Base-by-base conservation (phyloP, 2,797 vertebrate species). In the Odontamblyopus rebecca region DNA sequence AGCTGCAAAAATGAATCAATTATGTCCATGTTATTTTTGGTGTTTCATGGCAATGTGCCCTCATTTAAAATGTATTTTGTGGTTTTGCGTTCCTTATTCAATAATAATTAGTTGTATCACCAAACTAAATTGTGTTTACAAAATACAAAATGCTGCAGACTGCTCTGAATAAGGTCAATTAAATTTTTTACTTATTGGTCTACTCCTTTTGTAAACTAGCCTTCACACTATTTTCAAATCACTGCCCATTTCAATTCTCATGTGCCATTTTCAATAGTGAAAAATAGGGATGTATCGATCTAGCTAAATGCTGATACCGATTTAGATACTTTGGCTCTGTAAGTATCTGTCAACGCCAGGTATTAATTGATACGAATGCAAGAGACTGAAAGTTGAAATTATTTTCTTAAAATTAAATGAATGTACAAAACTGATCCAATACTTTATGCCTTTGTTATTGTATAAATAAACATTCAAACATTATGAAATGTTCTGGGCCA, bases 1-100 rank as follows among this genome's bases (percentile, higher is more conserved):
- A 76, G 77, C 75, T 64, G 82, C 61, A 73, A 80, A 82, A 68
- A 75, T 65, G 29, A 66, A 79, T 80, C 23, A 73, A 68, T 82
- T 72, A 76, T 64, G 18, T 69, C 54, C 53, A 56, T 51, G 15
- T 65, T 69, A 15, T 72, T 69, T 71, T 38, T 29, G 23, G 26
- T 1, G 5, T 56, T 60, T 0, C 6, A 8, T 67, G 11, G 15
- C 32, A 51, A 0, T 65, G 56, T 72, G 38, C 9, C 0, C 29
- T 44, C 54, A 61, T 23, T 57, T 68, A 75, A 1, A 11, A 19
- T 18, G 27, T 2, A 50, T 44, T 38, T 0, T 27, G 48, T 23
- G 48, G 5, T 56, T 69, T 71, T 50, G 16, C 67, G 53, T 67
- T 19, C 29, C 26, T 66, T 51, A 30, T 66, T 51, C 48, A 67